Percentiles rank a stretch among this genome's conserved stretches.
Conservation (phyloP, 2,113 vertebrate species). For the Poeciliopsis retropinna region DNA sequence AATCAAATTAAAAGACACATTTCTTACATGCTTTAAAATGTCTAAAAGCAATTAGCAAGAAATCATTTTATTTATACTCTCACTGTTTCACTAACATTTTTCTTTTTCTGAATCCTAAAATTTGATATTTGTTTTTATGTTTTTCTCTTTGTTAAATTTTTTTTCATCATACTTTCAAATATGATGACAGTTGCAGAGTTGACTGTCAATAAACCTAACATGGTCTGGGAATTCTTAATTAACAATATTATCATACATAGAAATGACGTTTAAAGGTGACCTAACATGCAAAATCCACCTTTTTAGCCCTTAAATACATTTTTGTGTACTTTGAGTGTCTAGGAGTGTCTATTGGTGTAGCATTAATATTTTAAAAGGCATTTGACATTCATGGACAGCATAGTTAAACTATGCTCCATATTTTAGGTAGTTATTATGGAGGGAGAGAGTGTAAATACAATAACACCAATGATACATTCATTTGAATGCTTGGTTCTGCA, state of each 20-base stretch:
- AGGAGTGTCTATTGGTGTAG: background rate
- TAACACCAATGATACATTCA: no score
- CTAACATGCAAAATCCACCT: no score
- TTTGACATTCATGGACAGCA: no score
- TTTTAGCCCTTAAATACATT: no score
- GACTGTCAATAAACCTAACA: background rate
- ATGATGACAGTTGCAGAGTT: background rate
- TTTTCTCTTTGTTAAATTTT: background rate
- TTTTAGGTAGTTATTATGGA: no score
- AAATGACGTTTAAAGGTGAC: background rate
- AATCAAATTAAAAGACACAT: constrained; percentile 83
- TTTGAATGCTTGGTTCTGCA: no score
- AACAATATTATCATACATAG: background rate
- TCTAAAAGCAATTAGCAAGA: constrained; percentile 64
- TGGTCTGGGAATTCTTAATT: background rate
- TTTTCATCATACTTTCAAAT: background rate
- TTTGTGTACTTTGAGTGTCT: background rate
- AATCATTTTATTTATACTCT: constrained; percentile 53
- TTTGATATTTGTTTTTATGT: background rate
- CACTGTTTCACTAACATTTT: constrained; percentile 15
- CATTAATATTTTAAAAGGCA: no score
- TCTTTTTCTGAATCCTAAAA: constrained; percentile 30
- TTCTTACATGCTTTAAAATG: constrained; percentile 70
- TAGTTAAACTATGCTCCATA: no score
- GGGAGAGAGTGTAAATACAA: no score